Evolutionary conservation across 2,797 vertebrate genomes (phyloP), one percentile per base, ranked within the genome.

Genomic region (Takifugu ocellatus): DNA sequence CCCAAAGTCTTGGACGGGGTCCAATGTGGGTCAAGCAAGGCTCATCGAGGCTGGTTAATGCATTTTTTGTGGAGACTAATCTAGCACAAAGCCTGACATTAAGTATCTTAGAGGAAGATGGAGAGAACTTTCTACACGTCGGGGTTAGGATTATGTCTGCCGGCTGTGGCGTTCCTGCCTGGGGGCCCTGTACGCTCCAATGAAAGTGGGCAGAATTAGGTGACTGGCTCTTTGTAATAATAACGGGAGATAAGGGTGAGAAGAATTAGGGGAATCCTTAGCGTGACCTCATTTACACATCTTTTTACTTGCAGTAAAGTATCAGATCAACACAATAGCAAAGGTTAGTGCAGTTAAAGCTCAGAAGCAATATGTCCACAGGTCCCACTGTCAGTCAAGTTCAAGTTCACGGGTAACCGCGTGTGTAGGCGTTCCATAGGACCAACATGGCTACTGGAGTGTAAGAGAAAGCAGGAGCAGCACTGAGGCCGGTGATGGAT

Each of bases 11-110:
- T 87, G 83, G 83, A 83, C 75, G 55, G 71, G 70, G 78, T 79
- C 80, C 84, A 86, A 90, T 88, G 85, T 90, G 88, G 89, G 89
- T 91, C 90, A 90, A 78, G 70, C 66, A 44, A 81, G 69, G 82
- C 84, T 89, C 87, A 89, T 86, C 79, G 55, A 73, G 29, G 72
- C 82, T 74, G 49, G 79, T 83, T 84, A 86, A 88, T 89, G 62
- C 77, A 87, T 87, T 81, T 83, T 84, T 82, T 72, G 79, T 81
- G 60, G 61, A 86, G 87, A 88, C 81, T 90, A 89, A 92, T 92
- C 86, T 88, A 73, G 77, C 67, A 82, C 82, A 85, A 88, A 89
- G 79, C 72, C 79, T 48, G 56, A 70, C 68, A 63, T 83, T 90
- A 89, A 89, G 82, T 86, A 88, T 88, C 83, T 88, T 84, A 85